Conservation (phyloP, 2,797 vertebrate species). For the Glyptemys insculpta region DNA sequence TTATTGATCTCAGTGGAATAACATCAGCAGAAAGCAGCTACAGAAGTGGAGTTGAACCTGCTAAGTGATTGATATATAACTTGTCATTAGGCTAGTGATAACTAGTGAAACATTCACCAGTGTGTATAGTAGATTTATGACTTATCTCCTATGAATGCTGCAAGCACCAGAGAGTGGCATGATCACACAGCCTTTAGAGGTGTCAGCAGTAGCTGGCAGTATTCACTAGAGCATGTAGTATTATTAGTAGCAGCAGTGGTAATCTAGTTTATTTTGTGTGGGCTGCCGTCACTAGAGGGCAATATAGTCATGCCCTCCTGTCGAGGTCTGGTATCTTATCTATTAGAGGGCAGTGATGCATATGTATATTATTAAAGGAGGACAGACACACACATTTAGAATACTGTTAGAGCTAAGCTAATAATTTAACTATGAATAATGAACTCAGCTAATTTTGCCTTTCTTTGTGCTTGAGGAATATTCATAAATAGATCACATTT, state of each 20-base stretch:
- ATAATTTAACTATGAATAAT: not conserved
- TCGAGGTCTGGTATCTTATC: not conserved
- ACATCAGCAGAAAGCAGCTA: not conserved
- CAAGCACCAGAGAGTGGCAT: not conserved
- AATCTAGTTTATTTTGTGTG: not conserved
- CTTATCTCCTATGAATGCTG: not conserved
- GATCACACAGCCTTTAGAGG: not conserved
- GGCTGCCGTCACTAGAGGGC: not conserved
- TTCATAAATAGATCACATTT: not conserved
- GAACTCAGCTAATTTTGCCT: not conserved
- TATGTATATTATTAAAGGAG: not conserved
- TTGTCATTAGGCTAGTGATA: not conserved
- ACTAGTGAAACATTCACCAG: not conserved
- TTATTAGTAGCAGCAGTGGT: not conserved
- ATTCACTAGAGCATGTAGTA: not conserved
- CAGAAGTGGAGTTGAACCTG: not conserved
- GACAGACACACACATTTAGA: not conserved
- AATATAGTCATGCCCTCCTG: not conserved
- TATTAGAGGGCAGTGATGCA: not conserved
- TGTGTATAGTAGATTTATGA: not conserved
- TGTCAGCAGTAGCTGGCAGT: not conserved
- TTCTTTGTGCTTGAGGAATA: not conserved
- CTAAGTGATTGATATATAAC: not conserved
- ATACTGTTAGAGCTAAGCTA: not conserved
- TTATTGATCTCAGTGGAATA: not conserved